Conservation (phyloP, 2,888 invertebrate species). For the Cybosia mesomella region DNA sequence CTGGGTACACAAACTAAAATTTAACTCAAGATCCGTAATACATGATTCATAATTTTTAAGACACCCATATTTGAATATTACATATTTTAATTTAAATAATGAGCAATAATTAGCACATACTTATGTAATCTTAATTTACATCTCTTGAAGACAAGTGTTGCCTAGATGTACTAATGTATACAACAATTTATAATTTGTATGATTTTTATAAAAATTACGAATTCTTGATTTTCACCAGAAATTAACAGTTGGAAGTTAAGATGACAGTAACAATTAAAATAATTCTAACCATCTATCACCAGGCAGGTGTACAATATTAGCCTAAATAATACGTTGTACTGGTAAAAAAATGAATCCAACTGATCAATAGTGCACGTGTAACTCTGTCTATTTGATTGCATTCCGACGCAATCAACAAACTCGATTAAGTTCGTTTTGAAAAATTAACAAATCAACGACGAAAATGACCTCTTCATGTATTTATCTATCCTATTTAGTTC, state of each 20-base stretch:
- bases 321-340: background rate
- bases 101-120: too few species aligned
- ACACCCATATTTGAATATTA: background rate
- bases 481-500: slow-evolving; percentile 1
- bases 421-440: slow-evolving; percentile 54
- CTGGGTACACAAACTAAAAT: background rate
- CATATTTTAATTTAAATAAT: background rate
- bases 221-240: background rate
- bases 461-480: slow-evolving; percentile 17
- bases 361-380: slow-evolving; percentile 13
- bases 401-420: slow-evolving; percentile 63
- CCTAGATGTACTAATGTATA: background rate
- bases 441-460: slow-evolving; percentile 29
- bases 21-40: background rate
- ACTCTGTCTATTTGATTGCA: slow-evolving; percentile 47
- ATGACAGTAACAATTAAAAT: background rate
- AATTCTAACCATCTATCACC: background rate
- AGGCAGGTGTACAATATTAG: background rate
- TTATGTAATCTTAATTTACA: background rate
- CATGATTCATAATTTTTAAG: background rate
- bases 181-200: background rate
- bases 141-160: background rate
- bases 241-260: background rate
- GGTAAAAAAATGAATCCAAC: background rate
- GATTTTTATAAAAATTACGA: background rate